Evolutionary conservation across 2,888 invertebrate genomes (phyloP).

Genomic region (Drosophila infuscata): DNA sequence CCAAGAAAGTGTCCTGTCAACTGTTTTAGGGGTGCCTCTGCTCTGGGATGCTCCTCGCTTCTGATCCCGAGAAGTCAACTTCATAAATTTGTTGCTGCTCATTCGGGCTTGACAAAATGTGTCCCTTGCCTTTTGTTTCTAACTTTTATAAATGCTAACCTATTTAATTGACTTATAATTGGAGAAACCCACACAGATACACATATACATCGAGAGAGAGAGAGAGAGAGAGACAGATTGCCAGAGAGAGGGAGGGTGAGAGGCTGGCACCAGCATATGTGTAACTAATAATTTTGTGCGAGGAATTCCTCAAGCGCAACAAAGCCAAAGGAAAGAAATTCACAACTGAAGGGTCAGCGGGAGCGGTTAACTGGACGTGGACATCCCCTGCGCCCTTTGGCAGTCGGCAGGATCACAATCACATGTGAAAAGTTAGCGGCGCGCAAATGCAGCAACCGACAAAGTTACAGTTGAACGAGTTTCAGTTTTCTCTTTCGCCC

Average conservation of each 20-base stretch:
- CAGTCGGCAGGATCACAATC: constrained; percentile 56
- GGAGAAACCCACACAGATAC: constrained; percentile 63
- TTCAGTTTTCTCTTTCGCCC: constrained; percentile 46
- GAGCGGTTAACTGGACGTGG: constrained; percentile 28
- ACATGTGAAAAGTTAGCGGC: constrained; percentile 78
- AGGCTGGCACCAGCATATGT: constrained; percentile 68
- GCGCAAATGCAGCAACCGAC: constrained; percentile 48
- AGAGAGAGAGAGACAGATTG: constrained; percentile 4
- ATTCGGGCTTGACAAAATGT: constrained; percentile 78
- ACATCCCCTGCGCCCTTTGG: constrained; percentile 14
- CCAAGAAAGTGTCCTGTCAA: constrained; percentile 38
- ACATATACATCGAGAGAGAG: constrained; percentile 12
- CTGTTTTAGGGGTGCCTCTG: constrained; percentile 26
- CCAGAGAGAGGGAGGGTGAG: constrained; percentile 9
- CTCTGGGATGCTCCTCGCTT: constrained; percentile 33
- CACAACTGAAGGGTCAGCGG: constrained; percentile 12
- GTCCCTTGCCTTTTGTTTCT: constrained; percentile 74
- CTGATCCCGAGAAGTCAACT: constrained; percentile 57
- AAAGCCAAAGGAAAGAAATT: constrained; percentile 46
- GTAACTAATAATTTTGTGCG: constrained; percentile 79
- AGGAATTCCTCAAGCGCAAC: constrained; percentile 80
- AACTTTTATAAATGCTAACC: constrained; percentile 74
- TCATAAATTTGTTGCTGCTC: constrained; percentile 71
- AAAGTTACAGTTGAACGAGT: constrained; percentile 73
- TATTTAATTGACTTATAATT: constrained; percentile 83